Evolutionary conservation across 2,797 vertebrate species (phyloP), one percentile per base, ranked within the genome.

Genomic region (Selene dorsalis): DNA sequence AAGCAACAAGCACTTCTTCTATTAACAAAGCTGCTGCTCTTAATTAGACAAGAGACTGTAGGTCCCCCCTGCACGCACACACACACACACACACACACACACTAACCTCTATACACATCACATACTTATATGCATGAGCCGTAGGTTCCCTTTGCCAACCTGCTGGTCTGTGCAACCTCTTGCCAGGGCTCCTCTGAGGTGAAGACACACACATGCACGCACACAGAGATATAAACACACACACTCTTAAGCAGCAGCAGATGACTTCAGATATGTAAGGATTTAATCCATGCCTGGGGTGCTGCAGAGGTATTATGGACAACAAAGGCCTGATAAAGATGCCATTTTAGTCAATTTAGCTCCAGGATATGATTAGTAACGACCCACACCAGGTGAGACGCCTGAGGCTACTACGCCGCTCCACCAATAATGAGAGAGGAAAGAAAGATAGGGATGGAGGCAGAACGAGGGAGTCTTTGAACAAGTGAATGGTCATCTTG

Each of bases 291-390:
- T 0, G 75, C 91, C 82, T 20, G 32, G 8, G 88, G 89, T 78
- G 76, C 69, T 77, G 78, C 84, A 69, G 79, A 83, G 83, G 77
- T 82, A 89, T 91, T 86, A 84, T 58, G 50, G 73, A 90, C 84
- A 91, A 91, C 91, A 92, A 88, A 91, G 86, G 67, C 73, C 52
- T 79, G 85, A 91, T 91, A 91, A 92, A 91, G 89, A 89, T 64
- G 84, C 84, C 77, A 69, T 91, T 92, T 89, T 87, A 87, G 87
- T 87, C 79, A 69, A 84, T 90, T 92, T 90, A 85, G 87, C 92
- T 88, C 52, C 48, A 7, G 91, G 91, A 89, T 61, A 89, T 73
- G 85, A 92, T 93, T 91, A 91, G 89, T 75, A 87, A 87, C 30
- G 75, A 84, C 83, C 83, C 79, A 45, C 73, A 75, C 76, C 91